phyloP scores from a whole-genome alignment of 2,888 invertebrate species.

The Tolmerus cingulatus region DNA sequence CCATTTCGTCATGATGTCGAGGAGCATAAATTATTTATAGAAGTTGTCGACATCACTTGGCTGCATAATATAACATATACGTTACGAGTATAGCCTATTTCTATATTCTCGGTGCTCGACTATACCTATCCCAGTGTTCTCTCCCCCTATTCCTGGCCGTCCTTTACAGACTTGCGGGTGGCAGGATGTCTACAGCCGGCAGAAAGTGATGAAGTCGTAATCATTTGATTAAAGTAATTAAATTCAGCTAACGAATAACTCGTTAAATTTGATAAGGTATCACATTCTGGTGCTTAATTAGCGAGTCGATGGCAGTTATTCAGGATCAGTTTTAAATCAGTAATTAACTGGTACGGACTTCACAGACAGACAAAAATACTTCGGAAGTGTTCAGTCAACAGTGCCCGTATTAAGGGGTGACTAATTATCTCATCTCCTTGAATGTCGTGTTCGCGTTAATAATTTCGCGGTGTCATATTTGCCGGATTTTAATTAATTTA shows the following conservation, averaged over 20 bases:
- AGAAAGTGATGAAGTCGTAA: constrained; percentile 42
- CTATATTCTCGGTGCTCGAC: not conserved
- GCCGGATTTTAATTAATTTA: constrained; percentile 28
- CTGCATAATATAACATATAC: not conserved
- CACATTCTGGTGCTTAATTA: constrained; percentile 39
- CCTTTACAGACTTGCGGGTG: not conserved
- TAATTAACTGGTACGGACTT: constrained; percentile 33
- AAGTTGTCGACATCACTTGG: constrained; percentile 38
- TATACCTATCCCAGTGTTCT: not conserved
- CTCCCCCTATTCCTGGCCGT: not conserved
- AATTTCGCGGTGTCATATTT: constrained; percentile 34
- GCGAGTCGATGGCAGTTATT: constrained; percentile 42
- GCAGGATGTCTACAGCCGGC: constrained; percentile 18
- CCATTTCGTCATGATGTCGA: constrained; percentile 26
- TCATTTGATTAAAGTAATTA: constrained; percentile 43
- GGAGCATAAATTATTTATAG: constrained; percentile 40
- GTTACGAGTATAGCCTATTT: not conserved
- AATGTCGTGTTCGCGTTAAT: constrained; percentile 15
- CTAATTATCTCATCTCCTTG: constrained; percentile 25
- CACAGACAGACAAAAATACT: constrained; percentile 23
- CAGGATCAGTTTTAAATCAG: constrained; percentile 36
- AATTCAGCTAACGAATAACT: constrained; percentile 43
- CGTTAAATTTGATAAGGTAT: constrained; percentile 41
- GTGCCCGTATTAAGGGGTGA: not conserved
- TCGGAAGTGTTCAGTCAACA: constrained; percentile 8